Evolutionary conservation across 1,140 invertebrate genomes (phyloP).

Genomic region (Pemphigus obesinymphae): DNA sequence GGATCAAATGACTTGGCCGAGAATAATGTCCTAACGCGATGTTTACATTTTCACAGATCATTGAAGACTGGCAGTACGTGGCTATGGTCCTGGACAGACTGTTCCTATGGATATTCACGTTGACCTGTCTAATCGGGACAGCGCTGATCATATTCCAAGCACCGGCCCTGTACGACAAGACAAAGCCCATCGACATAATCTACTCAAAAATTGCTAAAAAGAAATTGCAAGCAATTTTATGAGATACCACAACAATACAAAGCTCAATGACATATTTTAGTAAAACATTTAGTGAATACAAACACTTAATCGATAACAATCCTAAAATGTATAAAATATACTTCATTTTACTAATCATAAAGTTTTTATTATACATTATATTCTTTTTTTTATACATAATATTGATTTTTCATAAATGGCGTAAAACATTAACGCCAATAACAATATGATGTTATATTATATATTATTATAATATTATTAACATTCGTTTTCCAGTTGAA

Average conservation of each 20-base stretch:
- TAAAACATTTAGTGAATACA: constrained; percentile 35
- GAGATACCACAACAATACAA: constrained; percentile 27
- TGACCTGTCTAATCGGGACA: constrained; percentile 87
- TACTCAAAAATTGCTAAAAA: constrained; percentile 77
- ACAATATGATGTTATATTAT: no score
- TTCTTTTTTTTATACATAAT: neutral
- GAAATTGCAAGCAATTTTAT: constrained; percentile 39
- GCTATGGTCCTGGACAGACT: constrained; percentile 94
- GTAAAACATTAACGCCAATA: neutral
- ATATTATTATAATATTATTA: neutral
- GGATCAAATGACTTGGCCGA: no score
- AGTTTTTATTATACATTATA: constrained; percentile 1
- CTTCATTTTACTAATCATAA: constrained; percentile 3
- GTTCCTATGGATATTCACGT: constrained; percentile 94
- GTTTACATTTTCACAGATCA: constrained; percentile 62
- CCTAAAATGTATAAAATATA: constrained; percentile 30
- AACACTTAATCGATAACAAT: constrained; percentile 36
- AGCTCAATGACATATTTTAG: constrained; percentile 33
- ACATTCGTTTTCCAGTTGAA: neutral
- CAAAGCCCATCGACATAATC: constrained; percentile 85
- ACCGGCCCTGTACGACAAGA: constrained; percentile 89
- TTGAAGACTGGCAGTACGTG: constrained; percentile 98
- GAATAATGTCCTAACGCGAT: neutral
- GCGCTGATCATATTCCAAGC: constrained; percentile 91
- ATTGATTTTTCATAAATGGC: neutral